Evolutionary conservation across 2,888 invertebrate species (phyloP).

Genomic region (Dryobotodes eremita): DNA sequence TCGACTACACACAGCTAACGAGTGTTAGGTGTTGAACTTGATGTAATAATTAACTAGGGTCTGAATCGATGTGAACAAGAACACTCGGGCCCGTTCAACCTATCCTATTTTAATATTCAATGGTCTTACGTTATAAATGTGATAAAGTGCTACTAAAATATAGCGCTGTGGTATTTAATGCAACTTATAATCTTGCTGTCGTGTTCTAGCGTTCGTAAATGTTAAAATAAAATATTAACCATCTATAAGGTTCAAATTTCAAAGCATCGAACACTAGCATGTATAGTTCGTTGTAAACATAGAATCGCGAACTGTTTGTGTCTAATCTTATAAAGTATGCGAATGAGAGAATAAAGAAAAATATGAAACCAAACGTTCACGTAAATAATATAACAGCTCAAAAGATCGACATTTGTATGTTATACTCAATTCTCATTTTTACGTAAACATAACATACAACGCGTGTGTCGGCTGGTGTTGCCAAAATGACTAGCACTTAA

Average conservation of each 20-base stretch:
- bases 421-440: constrained; percentile 37
- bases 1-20: constrained; percentile 18
- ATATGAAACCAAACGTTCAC: neutral
- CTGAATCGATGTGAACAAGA: neutral
- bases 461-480: constrained; percentile 27
- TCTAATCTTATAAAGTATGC: constrained; percentile 6
- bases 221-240: constrained; percentile 33
- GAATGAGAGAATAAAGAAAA: neutral
- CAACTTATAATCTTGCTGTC: constrained; percentile 32
- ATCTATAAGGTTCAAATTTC: constrained; percentile 19
- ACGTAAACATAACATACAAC: constrained; percentile 35
- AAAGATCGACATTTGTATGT: constrained; percentile 19
- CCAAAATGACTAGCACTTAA: constrained; percentile 34
- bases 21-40: constrained; percentile 9
- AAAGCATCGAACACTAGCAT: constrained; percentile 26
- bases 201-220: constrained; percentile 31
- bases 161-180: constrained; percentile 20
- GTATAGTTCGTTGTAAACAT: neutral
- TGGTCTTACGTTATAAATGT: constrained; percentile 29
- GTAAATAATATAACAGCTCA: constrained; percentile 13
- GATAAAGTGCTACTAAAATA: constrained; percentile 34
- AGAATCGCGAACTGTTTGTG: constrained; percentile 2
- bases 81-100: neutral
- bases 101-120: constrained; percentile 17
- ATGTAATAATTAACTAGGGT: neutral